A percentile compares a stretch with the other conserved stretches of the same genome.
Evolutionary conservation across 2,113 vertebrate genomes (phyloP).

Genomic region (Ageneiosus marmoratus): DNA sequence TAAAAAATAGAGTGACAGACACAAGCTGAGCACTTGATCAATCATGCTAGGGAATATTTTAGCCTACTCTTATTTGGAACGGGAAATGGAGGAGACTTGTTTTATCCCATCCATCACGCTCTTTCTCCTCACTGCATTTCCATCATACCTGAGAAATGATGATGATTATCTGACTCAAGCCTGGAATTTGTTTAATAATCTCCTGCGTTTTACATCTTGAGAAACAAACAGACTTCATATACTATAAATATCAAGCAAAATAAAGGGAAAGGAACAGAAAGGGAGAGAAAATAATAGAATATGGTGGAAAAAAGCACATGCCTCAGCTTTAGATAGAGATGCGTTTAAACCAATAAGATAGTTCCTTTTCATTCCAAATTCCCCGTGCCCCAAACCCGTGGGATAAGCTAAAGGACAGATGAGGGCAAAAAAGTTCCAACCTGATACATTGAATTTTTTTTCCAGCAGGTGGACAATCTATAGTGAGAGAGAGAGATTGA

Average conservation of each 20-base stretch:
- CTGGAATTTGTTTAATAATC: conserved; percentile 72
- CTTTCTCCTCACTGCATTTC: conserved; percentile 61
- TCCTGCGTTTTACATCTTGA: conserved; percentile 69
- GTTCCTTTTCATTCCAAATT: conserved; percentile 84
- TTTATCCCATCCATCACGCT: conserved; percentile 76
- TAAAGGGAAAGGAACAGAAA: conserved; percentile 40
- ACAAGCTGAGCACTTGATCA: conserved; percentile 69
- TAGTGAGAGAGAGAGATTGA: neutral
- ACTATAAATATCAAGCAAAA: conserved; percentile 57
- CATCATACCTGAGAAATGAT: conserved; percentile 65
- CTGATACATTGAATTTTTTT: neutral
- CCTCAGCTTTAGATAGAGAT: conserved; percentile 73
- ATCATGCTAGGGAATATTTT: conserved; percentile 71
- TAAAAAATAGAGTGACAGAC: conserved; percentile 74
- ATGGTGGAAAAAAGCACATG: conserved; percentile 49
- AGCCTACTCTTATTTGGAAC: conserved; percentile 74
- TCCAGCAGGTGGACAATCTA: neutral
- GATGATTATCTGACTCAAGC: conserved; percentile 60
- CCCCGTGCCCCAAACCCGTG: conserved; percentile 76
- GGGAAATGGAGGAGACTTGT: conserved; percentile 71
- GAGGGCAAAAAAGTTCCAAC: neutral
- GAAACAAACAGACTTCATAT: conserved; percentile 63
- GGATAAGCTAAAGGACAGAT: neutral
- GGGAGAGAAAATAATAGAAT: conserved; percentile 26
- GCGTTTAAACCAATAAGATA: conserved; percentile 79